Percentiles rank a stretch among this genome's conserved stretches.
Evolutionary conservation across 2,888 invertebrate genomes (phyloP).

Genomic region (Tribolium freemani): DNA sequence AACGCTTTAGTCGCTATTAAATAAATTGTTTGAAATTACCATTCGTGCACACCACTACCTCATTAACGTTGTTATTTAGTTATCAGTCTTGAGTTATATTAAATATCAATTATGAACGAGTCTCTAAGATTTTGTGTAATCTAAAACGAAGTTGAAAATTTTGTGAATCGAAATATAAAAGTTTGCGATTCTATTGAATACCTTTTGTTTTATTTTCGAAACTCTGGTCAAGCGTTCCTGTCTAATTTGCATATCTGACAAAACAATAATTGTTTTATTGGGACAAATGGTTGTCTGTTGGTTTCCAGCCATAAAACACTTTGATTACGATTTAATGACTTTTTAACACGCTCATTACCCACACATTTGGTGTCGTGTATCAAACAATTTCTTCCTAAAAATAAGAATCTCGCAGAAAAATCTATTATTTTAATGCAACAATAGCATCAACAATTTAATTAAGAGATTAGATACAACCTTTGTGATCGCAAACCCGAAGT

Average conservation of each 20-base stretch:
- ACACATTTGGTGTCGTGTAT: slow-evolving; percentile 10
- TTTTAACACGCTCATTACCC: slow-evolving; percentile 10
- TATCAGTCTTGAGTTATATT: background rate
- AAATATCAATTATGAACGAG: no score
- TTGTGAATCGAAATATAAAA: background rate
- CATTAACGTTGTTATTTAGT: background rate
- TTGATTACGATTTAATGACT: slow-evolving; percentile 8
- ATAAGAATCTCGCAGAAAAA: background rate
- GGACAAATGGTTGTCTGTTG: background rate
- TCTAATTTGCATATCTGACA: background rate
- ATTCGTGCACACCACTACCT: background rate
- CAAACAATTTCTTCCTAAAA: slow-evolving; percentile 9
- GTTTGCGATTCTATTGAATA: background rate
- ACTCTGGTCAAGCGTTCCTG: no score
- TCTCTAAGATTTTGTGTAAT: no score
- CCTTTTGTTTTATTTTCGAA: background rate
- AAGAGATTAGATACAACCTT: slow-evolving; percentile 12
- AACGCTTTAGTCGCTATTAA: background rate
- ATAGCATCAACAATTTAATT: slow-evolving; percentile 4
- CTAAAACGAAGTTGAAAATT: background rate
- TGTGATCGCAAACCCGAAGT: background rate
- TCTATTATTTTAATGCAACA: slow-evolving; percentile 17
- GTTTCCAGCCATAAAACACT: background rate
- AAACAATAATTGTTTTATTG: background rate
- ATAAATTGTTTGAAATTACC: background rate